Base-by-base conservation (phyloP, 2,888 invertebrate species). In the Auanema freiburgensis region DNA sequence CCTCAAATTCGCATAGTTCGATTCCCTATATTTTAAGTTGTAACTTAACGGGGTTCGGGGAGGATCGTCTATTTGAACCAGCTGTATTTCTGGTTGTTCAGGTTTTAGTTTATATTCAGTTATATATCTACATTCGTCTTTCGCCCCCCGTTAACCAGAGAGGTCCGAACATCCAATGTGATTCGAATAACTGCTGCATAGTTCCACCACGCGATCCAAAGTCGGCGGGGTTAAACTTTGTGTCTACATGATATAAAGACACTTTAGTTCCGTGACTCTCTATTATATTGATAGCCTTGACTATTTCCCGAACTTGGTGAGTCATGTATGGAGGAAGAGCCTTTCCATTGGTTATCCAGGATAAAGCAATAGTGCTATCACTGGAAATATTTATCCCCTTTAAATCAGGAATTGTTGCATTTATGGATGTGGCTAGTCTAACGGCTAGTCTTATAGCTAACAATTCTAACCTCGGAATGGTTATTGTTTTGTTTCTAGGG, bases 391-490 rank as follows among this genome's bases (percentile, higher is more conserved):
- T 52, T 4, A 52, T 52, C 10, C 5, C n/a, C 10, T 4, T 5
- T 16, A 6, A n/a, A 11, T 2, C n/a, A 52, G 2, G 3, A n/a
- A 6, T 4, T 52, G n/a, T 6, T 6, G 6, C n/a, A n/a, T n/a
- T n/a, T 4, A 52, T n/a, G 5, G 52, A 18, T 10, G 6, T 3
- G 3, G 33, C 23, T 6, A 52, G 23, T 5, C 52, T 2, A 5
- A 10, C 23, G 5, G 4, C 52, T 5, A 52, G 3, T 18, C 18
- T 3, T 52, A 52, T 52, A 6, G 52, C 18, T n/a, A 52, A n/a
- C 23, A 52, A 25, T 25, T 52, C 52, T 52, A 52, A 12, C 5
- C 52, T 18, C 6, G 52, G 52, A n/a, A 23, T 52, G 21, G 18
- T 23, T 6, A 52, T n/a, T 3, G 3, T 3, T 52, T 52, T 18